Evolutionary conservation across 2,888 invertebrate genomes (phyloP), one percentile per base, ranked within the genome.

Genomic region (Sinhomidia bicolor): DNA sequence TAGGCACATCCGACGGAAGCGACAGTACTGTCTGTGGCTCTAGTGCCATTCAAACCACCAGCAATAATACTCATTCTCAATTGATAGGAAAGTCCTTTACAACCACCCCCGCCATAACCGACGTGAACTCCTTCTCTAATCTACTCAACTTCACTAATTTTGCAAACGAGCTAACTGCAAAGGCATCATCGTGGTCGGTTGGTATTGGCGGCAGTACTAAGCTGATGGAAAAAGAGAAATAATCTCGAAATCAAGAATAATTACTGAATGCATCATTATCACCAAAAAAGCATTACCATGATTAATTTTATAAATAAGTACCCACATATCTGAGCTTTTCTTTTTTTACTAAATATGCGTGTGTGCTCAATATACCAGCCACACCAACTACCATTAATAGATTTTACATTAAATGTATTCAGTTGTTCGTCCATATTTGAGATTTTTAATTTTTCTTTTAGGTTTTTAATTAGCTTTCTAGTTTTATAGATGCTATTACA

Each of bases 141-240:
- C 51, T 85, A 51, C 23, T 78, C 1, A 85, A 65, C 26, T 85
- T 76, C 14, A 32, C 44, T 14, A 71, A 47, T 47, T 47, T 71
- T 17, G 26, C 85, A 2, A 57, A 62, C 14, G 85, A 76, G 0
- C 29, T 51, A 1, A 51, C 78, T 17, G 47, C 85, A 17, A 4
- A 41, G 23, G 17, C 74, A 12, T 10, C 83, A 44, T 65, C 65
- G 7, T 83, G 68, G 82, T 32, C 36, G 1, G 47, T 36, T 71
- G 65, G 65, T 3, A 17, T 32, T 20, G 80, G 80, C 20, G 26
- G 57, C 7, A 23, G 26, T 60, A 60, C 0, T 9, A 2, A 14
- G 51, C 26, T 23, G n/a, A 14, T 3, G 7, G 76, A 85, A 20
- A 85, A 85, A 32, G 85, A 78, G 78, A 85, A 85, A 60, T 85